Evolutionary conservation across 2,797 vertebrate genomes (phyloP).

Genomic region (Nyctalus aviator): DNA sequence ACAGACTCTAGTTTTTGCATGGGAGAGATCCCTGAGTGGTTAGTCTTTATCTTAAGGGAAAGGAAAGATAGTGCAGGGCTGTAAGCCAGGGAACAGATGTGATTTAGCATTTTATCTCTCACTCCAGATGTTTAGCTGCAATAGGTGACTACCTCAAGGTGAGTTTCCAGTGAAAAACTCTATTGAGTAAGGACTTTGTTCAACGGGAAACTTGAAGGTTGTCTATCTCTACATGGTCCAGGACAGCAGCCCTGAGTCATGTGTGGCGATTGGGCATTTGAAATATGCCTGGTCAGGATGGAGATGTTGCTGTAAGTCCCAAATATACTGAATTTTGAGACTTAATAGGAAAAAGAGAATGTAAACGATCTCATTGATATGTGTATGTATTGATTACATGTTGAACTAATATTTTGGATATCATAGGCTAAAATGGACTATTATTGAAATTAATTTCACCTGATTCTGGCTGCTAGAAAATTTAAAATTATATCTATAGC

Average conservation of each 20-base stretch:
- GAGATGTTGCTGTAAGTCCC: neutral
- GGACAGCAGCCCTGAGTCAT: neutral
- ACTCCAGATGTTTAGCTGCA: slow-evolving; percentile 44
- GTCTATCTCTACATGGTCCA: neutral
- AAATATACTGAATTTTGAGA: slow-evolving; percentile 52
- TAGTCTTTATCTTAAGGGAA: slow-evolving; percentile 59
- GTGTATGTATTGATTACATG: neutral
- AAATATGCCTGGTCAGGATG: neutral
- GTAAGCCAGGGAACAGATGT: neutral
- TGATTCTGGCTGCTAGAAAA: slow-evolving; percentile 38
- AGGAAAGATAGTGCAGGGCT: neutral
- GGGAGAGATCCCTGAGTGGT: neutral
- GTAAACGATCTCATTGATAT: neutral
- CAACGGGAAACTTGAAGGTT: neutral
- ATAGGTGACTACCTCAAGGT: slow-evolving; percentile 39
- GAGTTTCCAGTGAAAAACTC: slow-evolving; percentile 17
- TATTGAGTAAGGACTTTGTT: slow-evolving; percentile 20
- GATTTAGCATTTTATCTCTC: slow-evolving; percentile 57
- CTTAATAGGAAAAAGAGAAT: neutral
- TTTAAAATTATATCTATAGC: neutral
- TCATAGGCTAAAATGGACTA: slow-evolving; percentile 7
- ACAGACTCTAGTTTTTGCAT: neutral
- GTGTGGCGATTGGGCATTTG: neutral
- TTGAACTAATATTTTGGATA: slow-evolving; percentile 39
- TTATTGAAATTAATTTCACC: slow-evolving; percentile 17